Conservation (phyloP, 2,797 vertebrate genomes). For the Lycodopsis pacificus region DNA sequence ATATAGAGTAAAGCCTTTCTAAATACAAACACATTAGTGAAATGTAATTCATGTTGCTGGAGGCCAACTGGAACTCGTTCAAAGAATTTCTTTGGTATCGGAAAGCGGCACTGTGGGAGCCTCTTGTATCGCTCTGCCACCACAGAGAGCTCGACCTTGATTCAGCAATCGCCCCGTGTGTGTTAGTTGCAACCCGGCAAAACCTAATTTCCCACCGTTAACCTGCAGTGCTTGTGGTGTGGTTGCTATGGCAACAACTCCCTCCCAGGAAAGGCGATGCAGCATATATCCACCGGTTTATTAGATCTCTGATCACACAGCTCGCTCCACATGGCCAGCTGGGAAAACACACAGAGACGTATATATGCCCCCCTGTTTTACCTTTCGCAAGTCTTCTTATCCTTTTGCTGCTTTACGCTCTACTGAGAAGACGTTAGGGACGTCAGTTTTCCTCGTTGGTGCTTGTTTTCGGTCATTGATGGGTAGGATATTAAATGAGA, state of each 20-base stretch:
- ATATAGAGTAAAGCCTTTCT: constrained; percentile 7
- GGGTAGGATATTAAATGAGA: constrained; percentile 37
- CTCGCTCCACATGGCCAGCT: constrained; percentile 74
- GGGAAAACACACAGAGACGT: constrained; percentile 65
- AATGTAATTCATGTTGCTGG: constrained; percentile 12
- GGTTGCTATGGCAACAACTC: constrained; percentile 75
- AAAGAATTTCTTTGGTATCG: constrained; percentile 7
- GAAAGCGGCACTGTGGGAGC: constrained; percentile 15
- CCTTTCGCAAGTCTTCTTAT: constrained; percentile 55
- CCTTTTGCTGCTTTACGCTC: constrained; percentile 46
- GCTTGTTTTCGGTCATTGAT: constrained; percentile 28
- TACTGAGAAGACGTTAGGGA: constrained; percentile 29
- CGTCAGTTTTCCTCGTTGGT: constrained; percentile 36
- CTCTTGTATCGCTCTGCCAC: neutral
- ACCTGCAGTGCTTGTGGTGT: constrained; percentile 76
- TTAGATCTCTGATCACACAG: constrained; percentile 82
- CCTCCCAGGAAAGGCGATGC: constrained; percentile 77
- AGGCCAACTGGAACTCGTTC: constrained; percentile 18
- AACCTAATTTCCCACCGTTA: constrained; percentile 78
- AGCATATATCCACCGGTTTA: constrained; percentile 78
- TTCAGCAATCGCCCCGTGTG: constrained; percentile 45
- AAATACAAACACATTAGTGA: constrained; percentile 8
- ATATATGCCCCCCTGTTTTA: constrained; percentile 58
- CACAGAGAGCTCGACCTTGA: constrained; percentile 46
- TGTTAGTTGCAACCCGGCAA: constrained; percentile 55